These are phyloP conservation scores for Xylota segnis DNA, from an alignment of 2,888 invertebrate genomes.

Conservation along the genomic window DNA sequence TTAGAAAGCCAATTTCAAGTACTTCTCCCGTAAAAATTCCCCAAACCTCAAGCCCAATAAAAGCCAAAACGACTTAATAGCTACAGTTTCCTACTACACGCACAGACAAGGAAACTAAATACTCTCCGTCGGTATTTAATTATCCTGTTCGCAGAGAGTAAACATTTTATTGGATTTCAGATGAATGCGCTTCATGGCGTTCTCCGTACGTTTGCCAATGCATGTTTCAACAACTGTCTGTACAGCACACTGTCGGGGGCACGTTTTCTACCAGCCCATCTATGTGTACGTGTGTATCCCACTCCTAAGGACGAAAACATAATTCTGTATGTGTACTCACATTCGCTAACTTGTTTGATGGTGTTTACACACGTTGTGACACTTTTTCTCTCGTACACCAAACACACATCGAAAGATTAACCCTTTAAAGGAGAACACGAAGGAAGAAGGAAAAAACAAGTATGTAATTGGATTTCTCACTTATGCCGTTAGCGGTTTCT, in stretches of 20 bases:
- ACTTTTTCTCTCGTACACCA: constrained; percentile 9
- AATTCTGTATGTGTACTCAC: constrained; percentile 37
- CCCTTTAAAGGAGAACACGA: constrained; percentile 19
- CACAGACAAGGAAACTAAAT: constrained; percentile 15
- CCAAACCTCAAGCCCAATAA: constrained; percentile 3
- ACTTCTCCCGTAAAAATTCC: neutral
- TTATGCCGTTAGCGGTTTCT: constrained; percentile 49
- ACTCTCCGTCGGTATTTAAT: constrained; percentile 29
- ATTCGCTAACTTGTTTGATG: constrained; percentile 35
- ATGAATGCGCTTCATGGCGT: constrained; percentile 29
- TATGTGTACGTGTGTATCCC: neutral
- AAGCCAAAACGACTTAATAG: constrained; percentile 17
- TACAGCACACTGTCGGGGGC: neutral
- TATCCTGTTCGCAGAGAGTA: constrained; percentile 1
- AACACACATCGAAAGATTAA: constrained; percentile 46
- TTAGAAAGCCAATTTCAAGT: neutral
- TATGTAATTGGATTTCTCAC: constrained; percentile 56
- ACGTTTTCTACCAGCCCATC: neutral
- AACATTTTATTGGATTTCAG: constrained; percentile 45
- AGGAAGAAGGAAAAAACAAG: neutral
- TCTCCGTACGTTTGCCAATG: neutral
- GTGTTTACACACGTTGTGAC: constrained; percentile 46
- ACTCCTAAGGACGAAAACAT: constrained; percentile 4
- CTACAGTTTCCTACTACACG: constrained; percentile 5
- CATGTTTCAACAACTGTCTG: neutral